Evolutionary conservation across 1,140 invertebrate species (phyloP).

Genomic region (Cyrtorhinus lividipennis): DNA sequence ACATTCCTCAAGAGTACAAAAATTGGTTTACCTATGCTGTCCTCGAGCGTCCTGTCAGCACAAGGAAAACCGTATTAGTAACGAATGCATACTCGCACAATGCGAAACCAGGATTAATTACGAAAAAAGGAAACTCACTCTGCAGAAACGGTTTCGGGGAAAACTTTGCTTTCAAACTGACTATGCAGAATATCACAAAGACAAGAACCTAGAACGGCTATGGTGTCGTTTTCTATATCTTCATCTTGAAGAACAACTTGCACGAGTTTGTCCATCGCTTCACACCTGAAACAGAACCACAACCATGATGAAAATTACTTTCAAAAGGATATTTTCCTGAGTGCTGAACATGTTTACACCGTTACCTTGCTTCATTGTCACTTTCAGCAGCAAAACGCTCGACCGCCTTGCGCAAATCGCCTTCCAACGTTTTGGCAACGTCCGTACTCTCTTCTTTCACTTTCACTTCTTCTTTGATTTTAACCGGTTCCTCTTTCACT

Average conservation of each 20-base stretch:
- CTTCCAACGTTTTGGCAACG: slow-evolving; percentile 24
- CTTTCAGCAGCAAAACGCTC: slow-evolving; percentile 48
- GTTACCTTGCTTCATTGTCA: slow-evolving; percentile 40
- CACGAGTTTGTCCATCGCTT: slow-evolving; percentile 52
- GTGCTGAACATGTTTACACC: not conserved
- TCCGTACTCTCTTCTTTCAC: slow-evolving; percentile 15
- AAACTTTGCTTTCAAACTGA: slow-evolving; percentile 36
- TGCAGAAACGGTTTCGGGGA: slow-evolving; percentile 34
- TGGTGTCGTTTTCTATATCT: slow-evolving; percentile 46
- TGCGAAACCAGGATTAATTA: too few relatives aligned
- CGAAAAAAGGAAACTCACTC: slow-evolving; percentile 18
- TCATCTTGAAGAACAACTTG: slow-evolving; percentile 46
- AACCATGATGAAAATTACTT: too few relatives aligned
- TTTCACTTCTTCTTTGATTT: slow-evolving; percentile 11
- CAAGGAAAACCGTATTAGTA: too few relatives aligned
- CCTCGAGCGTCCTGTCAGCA: slow-evolving; percentile 36
- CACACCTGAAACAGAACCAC: slow-evolving; percentile 36
- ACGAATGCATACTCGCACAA: too few relatives aligned
- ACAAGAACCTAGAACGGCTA: slow-evolving; percentile 35
- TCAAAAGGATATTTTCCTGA: slow-evolving; percentile 13
- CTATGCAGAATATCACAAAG: slow-evolving; percentile 35
- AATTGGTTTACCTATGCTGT: slow-evolving; percentile 63
- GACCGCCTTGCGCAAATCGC: slow-evolving; percentile 45
- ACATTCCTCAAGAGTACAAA: slow-evolving; percentile 68
- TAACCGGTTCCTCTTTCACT: slow-evolving; percentile 24